Percentiles rank a stretch among this genome's conserved stretches.
Evolutionary conservation across 2,888 invertebrate species (phyloP).

Genomic region (Flabesymbios commensalis): DNA sequence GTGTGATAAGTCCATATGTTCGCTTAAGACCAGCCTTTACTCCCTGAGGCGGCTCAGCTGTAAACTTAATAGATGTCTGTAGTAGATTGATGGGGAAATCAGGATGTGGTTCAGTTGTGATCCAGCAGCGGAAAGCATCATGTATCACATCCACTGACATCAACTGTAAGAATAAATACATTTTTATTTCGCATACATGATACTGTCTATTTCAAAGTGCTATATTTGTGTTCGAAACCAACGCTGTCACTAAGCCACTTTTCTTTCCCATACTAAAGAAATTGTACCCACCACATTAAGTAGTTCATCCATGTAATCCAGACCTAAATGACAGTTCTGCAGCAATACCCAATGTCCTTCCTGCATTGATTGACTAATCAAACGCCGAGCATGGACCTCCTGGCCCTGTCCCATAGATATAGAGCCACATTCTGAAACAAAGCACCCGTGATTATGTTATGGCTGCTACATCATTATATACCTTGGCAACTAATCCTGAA

Average conservation of each 20-base stretch:
- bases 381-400: constrained; percentile 81
- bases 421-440: constrained; percentile 69
- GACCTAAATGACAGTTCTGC: constrained; percentile 94
- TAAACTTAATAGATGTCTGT: constrained; percentile 95
- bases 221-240: not conserved
- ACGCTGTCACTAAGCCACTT: constrained; percentile 66
- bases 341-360: constrained; percentile 90
- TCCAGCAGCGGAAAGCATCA: constrained; percentile 85
- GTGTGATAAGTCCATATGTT: constrained; percentile 87
- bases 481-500: not conserved
- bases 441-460: not conserved
- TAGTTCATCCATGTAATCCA: constrained; percentile 90
- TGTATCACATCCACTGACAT: constrained; percentile 66
- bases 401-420: constrained; percentile 99
- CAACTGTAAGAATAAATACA: not conserved
- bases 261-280: constrained; percentile 90
- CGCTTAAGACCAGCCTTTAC: constrained; percentile 90
- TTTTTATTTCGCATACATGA: too few species aligned
- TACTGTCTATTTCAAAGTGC: too few species aligned
- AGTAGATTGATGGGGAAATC: constrained; percentile 86
- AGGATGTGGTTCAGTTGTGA: constrained; percentile 87
- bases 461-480: not conserved
- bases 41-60: constrained; percentile 96
- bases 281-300: constrained; percentile 85
- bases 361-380: constrained; percentile 78